These are phyloP conservation scores for Triplophysa rosa DNA, from an alignment of 2,113 vertebrate genomes.

Conservation along the genomic window DNA sequence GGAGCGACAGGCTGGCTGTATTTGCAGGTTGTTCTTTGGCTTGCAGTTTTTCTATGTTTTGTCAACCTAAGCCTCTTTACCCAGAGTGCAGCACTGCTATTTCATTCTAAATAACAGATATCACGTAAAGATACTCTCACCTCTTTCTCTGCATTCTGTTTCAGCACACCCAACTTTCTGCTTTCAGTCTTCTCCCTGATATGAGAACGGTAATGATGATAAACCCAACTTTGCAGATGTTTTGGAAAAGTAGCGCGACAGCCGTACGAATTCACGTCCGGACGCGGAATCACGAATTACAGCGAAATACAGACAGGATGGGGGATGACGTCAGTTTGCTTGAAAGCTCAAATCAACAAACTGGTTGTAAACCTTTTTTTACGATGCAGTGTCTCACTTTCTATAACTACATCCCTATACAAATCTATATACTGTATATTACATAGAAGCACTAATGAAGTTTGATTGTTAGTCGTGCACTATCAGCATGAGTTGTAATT, in stretches of 20 bases:
- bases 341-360: conserved; percentile 56
- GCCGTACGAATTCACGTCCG: neutral
- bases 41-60: conserved; percentile 1
- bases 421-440: conserved; percentile 80
- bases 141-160: conserved; percentile 46
- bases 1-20: neutral
- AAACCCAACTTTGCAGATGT: conserved; percentile 22
- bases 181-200: conserved; percentile 43
- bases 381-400: conserved; percentile 48
- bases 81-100: conserved; percentile 40
- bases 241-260: conserved; percentile 18
- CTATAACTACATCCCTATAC: conserved; percentile 60
- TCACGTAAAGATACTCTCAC: conserved; percentile 32
- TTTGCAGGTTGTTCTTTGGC: conserved; percentile 27
- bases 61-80: conserved; percentile 21
- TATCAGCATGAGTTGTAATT: conserved; percentile 83
- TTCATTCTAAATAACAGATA: conserved; percentile 19
- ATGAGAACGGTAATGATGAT: conserved; percentile 18
- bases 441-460: conserved; percentile 78
- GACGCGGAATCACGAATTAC: conserved; percentile 6
- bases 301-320: conserved; percentile 38
- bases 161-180: conserved; percentile 45
- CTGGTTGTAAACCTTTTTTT: conserved; percentile 29
- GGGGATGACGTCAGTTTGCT: conserved; percentile 37
- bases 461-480: conserved; percentile 80